phyloP scores from a whole-genome alignment of 2,113 vertebrate genomes.

The Bolborhynchus lineola region DNA sequence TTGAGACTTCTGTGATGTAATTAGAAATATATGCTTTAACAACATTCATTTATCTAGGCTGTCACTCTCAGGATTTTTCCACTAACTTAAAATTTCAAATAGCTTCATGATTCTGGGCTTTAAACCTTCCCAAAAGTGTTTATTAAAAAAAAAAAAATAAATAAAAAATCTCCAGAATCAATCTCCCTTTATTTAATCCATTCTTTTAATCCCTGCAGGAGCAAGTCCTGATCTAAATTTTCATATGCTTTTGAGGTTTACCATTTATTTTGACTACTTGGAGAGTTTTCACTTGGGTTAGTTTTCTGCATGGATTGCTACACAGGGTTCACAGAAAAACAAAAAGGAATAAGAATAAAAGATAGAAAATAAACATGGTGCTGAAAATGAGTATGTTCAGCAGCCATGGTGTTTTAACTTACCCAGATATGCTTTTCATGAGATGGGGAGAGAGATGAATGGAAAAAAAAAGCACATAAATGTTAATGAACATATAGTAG shows the following conservation, averaged over 20 bases:
- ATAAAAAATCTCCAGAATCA: not conserved
- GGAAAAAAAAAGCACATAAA: constrained; percentile 94
- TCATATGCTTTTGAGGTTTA: not conserved
- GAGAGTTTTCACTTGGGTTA: not conserved
- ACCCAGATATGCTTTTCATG: constrained; percentile 91
- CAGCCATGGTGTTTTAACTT: constrained; percentile 85
- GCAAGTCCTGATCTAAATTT: not conserved
- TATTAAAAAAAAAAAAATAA: not conserved
- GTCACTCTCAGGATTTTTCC: not conserved
- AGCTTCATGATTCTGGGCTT: not conserved
- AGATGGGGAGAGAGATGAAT: constrained; percentile 85
- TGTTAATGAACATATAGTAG: constrained; percentile 86
- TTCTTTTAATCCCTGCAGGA: not conserved
- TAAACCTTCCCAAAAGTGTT: not conserved
- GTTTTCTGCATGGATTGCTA: not conserved
- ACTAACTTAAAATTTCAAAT: not conserved
- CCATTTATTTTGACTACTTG: not conserved
- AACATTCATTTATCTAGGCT: not conserved
- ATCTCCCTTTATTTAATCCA: not conserved
- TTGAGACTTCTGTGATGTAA: not conserved
- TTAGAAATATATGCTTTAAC: not conserved
- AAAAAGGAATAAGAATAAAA: constrained; percentile 41
- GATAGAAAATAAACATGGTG: constrained; percentile 72
- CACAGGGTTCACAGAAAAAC: constrained; percentile 7
- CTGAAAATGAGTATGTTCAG: constrained; percentile 82